These are phyloP conservation scores for Bombyx mori DNA, from an alignment of 1,140 invertebrate genomes.

Conservation along the genomic window ASM3026992v2 NC_085127.1:14448501-14449000, in stretches of 20 bases:
- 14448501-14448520: no score
- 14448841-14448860: slow-evolving; percentile 8
- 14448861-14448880: slow-evolving; percentile 8
- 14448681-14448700: no score
- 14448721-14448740: not conserved
- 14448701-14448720: not conserved
- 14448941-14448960: not conserved
- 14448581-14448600: no score
- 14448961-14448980: not conserved
- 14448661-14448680: not conserved
- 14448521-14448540: no score
- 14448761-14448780: slow-evolving; percentile 12
- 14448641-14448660: slow-evolving; percentile 6
- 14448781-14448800: slow-evolving; percentile 5
- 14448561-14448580: no score
- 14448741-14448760: slow-evolving; percentile 3
- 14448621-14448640: not conserved
- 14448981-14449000: not conserved
- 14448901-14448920: slow-evolving; percentile 9
- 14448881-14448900: not conserved
- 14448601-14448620: no score
- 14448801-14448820: slow-evolving; percentile 6
- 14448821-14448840: slow-evolving; percentile 3
- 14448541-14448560: no score
- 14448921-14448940: not conserved